Conservation (phyloP, 2,797 vertebrate genomes). For the Helarctos malayanus region DNA sequence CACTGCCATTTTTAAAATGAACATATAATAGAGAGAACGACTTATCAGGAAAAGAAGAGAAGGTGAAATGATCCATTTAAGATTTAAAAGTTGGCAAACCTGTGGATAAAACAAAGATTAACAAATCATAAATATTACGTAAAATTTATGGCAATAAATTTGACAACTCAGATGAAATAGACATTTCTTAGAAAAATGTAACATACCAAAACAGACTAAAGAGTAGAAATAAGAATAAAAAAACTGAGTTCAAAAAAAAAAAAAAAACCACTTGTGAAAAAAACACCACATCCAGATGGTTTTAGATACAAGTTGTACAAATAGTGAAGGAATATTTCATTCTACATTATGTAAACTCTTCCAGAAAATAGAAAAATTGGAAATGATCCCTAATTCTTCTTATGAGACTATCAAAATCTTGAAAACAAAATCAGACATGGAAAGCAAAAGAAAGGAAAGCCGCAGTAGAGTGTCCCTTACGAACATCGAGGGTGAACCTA, state of each 20-base stretch:
- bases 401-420: background rate
- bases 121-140: background rate
- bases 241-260: background rate
- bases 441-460: background rate
- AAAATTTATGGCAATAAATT: background rate
- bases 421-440: background rate
- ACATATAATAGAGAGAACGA: background rate
- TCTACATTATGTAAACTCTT: background rate
- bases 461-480: background rate
- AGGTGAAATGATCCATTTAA: background rate
- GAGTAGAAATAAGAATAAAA: background rate
- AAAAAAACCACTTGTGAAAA: background rate
- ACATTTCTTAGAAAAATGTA: conserved; percentile 9
- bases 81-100: background rate
- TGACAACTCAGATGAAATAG: background rate
- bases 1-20: background rate
- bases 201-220: background rate
- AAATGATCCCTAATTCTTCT: background rate
- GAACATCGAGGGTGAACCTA: background rate
- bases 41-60: background rate
- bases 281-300: background rate
- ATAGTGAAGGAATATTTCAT: background rate
- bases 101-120: background rate
- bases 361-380: background rate
- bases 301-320: conserved; percentile 10